A percentile compares a stretch with the other conserved stretches of the same genome.
Evolutionary conservation across 2,113 vertebrate species (phyloP).

Genomic region (Austrofundulus limnaeus): DNA sequence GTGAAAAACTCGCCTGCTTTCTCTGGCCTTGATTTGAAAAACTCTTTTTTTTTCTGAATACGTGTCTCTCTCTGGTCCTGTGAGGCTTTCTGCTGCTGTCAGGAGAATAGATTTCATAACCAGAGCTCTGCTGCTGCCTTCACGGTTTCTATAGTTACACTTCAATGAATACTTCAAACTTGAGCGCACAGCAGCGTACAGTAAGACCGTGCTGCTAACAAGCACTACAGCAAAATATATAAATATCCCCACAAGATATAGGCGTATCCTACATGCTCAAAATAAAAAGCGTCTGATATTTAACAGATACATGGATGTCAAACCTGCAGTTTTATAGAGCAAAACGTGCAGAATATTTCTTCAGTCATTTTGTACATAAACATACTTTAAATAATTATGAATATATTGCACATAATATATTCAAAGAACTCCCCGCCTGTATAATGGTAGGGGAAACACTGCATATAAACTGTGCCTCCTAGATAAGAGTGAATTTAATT

Average conservation of each 20-base stretch:
- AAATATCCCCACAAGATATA: background rate
- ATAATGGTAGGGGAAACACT: too few species aligned
- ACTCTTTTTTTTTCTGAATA: background rate
- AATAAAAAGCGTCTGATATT: background rate
- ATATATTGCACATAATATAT: too few species aligned
- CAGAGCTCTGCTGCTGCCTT: conserved; percentile 14
- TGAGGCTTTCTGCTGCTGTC: conserved; percentile 10
- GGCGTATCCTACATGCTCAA: background rate
- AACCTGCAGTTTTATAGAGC: too few species aligned
- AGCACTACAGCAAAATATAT: background rate
- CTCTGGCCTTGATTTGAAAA: conserved; percentile 15
- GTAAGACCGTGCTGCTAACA: background rate
- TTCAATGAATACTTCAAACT: conserved; percentile 12
- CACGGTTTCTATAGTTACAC: conserved; percentile 39
- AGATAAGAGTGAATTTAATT: too few species aligned
- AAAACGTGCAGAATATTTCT: too few species aligned
- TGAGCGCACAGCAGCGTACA: conserved; percentile 1
- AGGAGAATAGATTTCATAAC: conserved; percentile 31
- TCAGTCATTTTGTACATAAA: too few species aligned
- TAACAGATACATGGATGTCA: too few species aligned
- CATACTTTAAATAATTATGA: too few species aligned
- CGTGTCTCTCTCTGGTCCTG: conserved; percentile 4
- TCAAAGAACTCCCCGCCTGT: too few species aligned
- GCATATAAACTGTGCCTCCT: too few species aligned
- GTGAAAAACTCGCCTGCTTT: conserved; percentile 50